Base-by-base conservation (phyloP, 2,888 invertebrate genomes). In the Euspilapteryx auroguttella region DNA sequence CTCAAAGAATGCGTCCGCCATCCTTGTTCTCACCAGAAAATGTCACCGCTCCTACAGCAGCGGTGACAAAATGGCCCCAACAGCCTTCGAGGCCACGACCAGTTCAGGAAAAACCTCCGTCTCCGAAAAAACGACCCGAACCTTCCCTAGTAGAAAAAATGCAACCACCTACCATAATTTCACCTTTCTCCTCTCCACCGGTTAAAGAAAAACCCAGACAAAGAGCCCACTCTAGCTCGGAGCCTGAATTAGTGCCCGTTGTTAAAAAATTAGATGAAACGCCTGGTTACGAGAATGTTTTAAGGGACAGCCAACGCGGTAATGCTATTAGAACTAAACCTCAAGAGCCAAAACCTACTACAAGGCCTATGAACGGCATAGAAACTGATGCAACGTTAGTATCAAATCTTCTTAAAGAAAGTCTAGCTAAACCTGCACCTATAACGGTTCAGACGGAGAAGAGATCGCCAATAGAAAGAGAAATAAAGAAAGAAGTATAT, bases 371-470 rank as follows among this genome's bases (percentile, higher is more conserved):
- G 0, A 86, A 86, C 41, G 85, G 85, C 5, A 82, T 86, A 8
- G 86, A 86, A 55, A 86, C 86, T 0, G 85, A 86, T 43, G 85
- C 86, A 0, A 82, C 81, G 5, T 41, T 86, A 41, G 86, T 86
- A 14, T 84, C 86, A n/a, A 84, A 81, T 43, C 54, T 86, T 23
- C 54, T 86, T 2, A 86, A 86, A 46, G 86, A 86, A 37, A 80
- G 81, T 34, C 49, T 82, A 27, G 81, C 76, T 0, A 69, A 69
- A 36, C 73, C 75, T 0, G 65, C 47, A 0, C 73, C 75, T 2
- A 76, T 71, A 32, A 65, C 59, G 1, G 75, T 61, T 12, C 62
- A 62, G 1, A 63, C 54, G 1, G 77, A 64, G 34, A 62, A 47
- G 31, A 61, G 57, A 36, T 57, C 61, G 0, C 68, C 64, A 0